Conservation (phyloP, 2,113 vertebrate species). For the Phylloscopus trochilus region DNA sequence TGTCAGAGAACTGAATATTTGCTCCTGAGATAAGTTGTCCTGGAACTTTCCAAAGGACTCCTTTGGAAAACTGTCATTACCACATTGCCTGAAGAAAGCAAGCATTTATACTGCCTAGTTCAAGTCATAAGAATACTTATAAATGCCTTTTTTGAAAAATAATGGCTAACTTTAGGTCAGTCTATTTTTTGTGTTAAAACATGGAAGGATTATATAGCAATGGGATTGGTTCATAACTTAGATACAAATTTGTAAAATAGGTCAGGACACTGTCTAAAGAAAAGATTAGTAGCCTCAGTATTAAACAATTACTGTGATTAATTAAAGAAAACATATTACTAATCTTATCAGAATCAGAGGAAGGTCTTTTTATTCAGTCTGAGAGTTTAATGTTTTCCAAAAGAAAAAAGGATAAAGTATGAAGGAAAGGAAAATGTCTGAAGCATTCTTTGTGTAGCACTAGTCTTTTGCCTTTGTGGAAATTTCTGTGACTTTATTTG, state of each 20-base stretch:
- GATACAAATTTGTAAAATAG: background rate
- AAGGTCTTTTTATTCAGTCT: background rate
- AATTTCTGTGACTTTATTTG: constrained; percentile 13
- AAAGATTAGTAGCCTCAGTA: background rate
- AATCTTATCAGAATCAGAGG: background rate
- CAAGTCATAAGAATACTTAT: background rate
- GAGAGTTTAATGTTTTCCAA: background rate
- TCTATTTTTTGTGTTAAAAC: background rate
- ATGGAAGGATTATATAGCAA: background rate
- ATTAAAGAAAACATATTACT: background rate
- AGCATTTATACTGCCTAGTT: background rate
- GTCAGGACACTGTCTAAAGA: background rate
- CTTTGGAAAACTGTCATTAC: background rate
- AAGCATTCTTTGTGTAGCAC: background rate
- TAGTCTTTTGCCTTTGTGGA: background rate
- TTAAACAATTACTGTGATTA: background rate
- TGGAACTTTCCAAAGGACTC: background rate
- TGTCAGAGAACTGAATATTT: background rate
- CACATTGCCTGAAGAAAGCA: background rate
- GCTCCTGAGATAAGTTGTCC: background rate
- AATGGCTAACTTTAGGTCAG: background rate
- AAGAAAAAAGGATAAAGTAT: background rate
- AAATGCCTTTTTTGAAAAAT: background rate
- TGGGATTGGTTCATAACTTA: background rate
- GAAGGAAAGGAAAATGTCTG: background rate